A percentile compares a stretch with the other conserved stretches of the same genome.
phyloP scores from a whole-genome alignment of 2,888 invertebrate genomes.

The Eudemis profundana region DNA sequence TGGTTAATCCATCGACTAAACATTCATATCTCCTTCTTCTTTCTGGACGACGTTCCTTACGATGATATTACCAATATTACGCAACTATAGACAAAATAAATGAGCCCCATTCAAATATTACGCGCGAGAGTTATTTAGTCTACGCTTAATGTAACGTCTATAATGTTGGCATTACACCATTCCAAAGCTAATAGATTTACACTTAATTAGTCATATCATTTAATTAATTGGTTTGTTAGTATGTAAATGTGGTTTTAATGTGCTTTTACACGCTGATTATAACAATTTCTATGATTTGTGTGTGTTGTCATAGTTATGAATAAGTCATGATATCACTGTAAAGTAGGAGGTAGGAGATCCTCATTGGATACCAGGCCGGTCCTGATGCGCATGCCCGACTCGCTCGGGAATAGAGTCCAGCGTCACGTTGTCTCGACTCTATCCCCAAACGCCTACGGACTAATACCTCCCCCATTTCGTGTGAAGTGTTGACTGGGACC shows the following conservation, averaged over 20 bases:
- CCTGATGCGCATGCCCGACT: no score
- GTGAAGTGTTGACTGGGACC: no score
- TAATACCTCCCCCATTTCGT: no score
- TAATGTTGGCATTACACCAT: slow-evolving; percentile 45
- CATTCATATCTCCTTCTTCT: background rate
- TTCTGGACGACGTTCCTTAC: background rate
- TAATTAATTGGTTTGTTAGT: slow-evolving; percentile 40
- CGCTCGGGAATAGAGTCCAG: no score
- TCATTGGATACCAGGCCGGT: no score
- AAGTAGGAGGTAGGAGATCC: no score
- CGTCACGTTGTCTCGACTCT: no score
- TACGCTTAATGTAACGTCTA: slow-evolving; percentile 46
- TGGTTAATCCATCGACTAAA: no score
- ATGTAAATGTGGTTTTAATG: slow-evolving; percentile 38
- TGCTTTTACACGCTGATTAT: slow-evolving; percentile 37
- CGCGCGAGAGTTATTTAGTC: slow-evolving; percentile 53
- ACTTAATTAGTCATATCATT: slow-evolving; percentile 35
- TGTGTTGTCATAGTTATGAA: slow-evolving; percentile 18
- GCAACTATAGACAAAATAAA: slow-evolving; percentile 52
- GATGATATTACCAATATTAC: slow-evolving; percentile 16
- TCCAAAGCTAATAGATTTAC: slow-evolving; percentile 32
- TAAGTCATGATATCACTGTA: slow-evolving; percentile 5
- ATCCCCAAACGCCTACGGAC: no score
- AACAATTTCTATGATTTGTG: slow-evolving; percentile 35
- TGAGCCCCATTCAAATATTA: slow-evolving; percentile 52